These are phyloP conservation scores for Eudemis profundana DNA, from an alignment of 2,888 invertebrate species.

Conservation along the genomic window DNA sequence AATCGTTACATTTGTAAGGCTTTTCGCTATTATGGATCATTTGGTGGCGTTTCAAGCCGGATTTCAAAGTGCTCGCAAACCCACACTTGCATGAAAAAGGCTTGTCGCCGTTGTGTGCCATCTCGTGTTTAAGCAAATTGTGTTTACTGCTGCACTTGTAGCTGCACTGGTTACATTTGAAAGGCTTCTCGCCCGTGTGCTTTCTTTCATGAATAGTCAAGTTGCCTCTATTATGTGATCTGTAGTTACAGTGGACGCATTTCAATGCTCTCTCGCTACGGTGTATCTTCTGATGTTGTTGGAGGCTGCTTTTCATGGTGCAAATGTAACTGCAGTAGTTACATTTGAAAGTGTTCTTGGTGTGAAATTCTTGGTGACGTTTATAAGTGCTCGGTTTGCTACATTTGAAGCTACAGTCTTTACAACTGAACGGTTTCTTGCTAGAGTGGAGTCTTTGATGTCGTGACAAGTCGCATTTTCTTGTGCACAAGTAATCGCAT, in stretches of 20 bases:
- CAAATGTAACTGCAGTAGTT: not conserved
- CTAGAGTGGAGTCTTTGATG: not conserved
- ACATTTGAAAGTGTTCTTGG: not conserved
- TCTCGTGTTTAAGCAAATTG: constrained; percentile 14
- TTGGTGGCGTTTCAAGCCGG: constrained; percentile 21
- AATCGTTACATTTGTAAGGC: not conserved
- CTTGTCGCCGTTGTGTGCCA: constrained; percentile 1
- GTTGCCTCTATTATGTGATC: not conserved
- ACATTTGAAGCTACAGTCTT: not conserved
- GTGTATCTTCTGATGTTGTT: constrained; percentile 3
- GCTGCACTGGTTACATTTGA: constrained; percentile 14
- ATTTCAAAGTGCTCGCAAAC: not conserved
- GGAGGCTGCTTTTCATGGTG: not conserved
- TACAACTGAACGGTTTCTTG: not conserved
- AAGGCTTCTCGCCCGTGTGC: constrained; percentile 12
- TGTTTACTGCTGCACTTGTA: constrained; percentile 1
- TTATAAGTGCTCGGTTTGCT: not conserved
- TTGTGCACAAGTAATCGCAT: not conserved
- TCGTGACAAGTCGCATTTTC: not conserved
- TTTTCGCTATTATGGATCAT: constrained; percentile 12
- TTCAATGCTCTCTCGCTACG: not conserved
- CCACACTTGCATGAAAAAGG: constrained; percentile 2
- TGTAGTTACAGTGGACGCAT: constrained; percentile 6
- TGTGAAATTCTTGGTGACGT: not conserved
- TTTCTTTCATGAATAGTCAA: constrained; percentile 2